Base-by-base conservation (phyloP, 30 jellyfish, hydroid and myxozoan genomes). In the Aurelia coerulea region DNA sequence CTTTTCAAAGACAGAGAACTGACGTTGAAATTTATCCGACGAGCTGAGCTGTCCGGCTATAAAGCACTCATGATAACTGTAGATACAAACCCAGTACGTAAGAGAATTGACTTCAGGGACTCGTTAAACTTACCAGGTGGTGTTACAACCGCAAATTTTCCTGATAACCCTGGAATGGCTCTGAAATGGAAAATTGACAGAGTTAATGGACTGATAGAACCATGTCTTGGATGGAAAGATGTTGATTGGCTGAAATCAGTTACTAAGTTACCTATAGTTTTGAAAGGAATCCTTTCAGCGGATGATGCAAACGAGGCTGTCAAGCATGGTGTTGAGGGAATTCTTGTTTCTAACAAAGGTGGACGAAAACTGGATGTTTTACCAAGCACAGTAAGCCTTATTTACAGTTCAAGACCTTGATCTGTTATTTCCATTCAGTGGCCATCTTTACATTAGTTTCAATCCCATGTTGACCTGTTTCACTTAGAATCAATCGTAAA, bases 11-110 rank as follows among this genome's bases (percentile, higher is more conserved):
- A 89, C 62, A 80, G 78, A 74, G 78, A 80, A 12, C 63, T 95
- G 68, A 85, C 97, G 2, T 18, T 34, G 14, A 76, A 79, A 14
- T 81, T 95, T 69, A 79, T 95, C 23, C 81, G 85, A 53, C 86
- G 97, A 84, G 99, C 99, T 53, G 97, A 90, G 68, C 42, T 50
- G 33, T 75, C 81, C 69, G 99, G 97, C 54, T 95, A 76, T 68
- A 95, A 89, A 64, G 99, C 99, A n/a, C 73, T 95, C 68, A 86
- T 90, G 32, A 60, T 95, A 18, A 95, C 99, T 14, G 97, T 95
- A n/a, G 99, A 95, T 86, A 78, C 98, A 16, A 88, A 73, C 46
- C 86, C 87, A 5, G 29, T 93, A 5, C 76, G 90, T 16, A 62
- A 81, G 65, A 49, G 46, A 46, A 76, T 71, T 17, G 98, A 84